Base-by-base conservation (phyloP, 2,797 vertebrate species). In the Cheirogaleus major region DNA sequence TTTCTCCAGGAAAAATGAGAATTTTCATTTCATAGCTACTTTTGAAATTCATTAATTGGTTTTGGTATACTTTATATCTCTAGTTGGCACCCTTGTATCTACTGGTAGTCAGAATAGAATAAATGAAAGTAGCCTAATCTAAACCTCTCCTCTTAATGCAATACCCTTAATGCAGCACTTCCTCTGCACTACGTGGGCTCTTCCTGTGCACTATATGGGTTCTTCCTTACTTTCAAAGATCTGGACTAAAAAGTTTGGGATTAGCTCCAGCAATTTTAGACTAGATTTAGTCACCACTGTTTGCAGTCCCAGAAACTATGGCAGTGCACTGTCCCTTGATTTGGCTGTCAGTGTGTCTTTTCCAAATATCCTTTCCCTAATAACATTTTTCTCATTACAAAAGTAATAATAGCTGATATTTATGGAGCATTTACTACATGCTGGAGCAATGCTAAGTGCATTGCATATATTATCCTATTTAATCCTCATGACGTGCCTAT, bases 61-160 rank as follows among this genome's bases (percentile, higher is more conserved):
- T 95, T 95, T 50, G 38, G 27, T 72, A 93, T 38, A 95, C 69
- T 85, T 89, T 79, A 4, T 57, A 38, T 65, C 50, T 95, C 43
- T 25, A 57, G 25, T 69, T 81, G 80, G 15, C 38, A 83, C 20
- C 4, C 11, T 78, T 82, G 3, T 35, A 57, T 45, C 45, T 52
- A 88, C n/a, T n/a, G n/a, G n/a, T n/a, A n/a, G 23, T 87, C 25
- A 52, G 9, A n/a, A 52, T 84, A 69, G 52, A 83, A 61, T 7
- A 55, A 27, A 14, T 52, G 52, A 38, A 80, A 48, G 13, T 85
- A 55, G 4, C 23, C 57, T 85, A 50, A 81, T 30, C 18, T 41
- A 79, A 80, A 89, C 38, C 18, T 79, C 18, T 35, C 8, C 65
- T 43, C 22, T 75, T 80, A 61, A 25, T 43, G 67, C 35, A 43